A percentile compares a stretch with the other conserved stretches of the same genome.
phyloP scores from a whole-genome alignment of 1,140 invertebrate species.

The Trachelipus rathkii region DNA sequence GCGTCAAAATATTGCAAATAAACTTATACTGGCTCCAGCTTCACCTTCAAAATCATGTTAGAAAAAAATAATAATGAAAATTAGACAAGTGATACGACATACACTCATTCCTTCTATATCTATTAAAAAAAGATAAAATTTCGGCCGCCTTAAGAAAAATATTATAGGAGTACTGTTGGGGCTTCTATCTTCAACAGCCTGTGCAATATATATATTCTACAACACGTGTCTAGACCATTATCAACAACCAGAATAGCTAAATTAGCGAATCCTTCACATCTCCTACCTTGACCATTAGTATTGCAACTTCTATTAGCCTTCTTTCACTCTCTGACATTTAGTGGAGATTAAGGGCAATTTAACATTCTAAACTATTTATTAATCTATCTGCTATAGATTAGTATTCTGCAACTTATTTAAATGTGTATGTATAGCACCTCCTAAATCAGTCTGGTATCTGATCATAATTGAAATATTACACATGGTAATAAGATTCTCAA shows the following conservation, averaged over 20 bases:
- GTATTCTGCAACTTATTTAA: slow-evolving; percentile 37
- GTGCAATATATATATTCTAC: slow-evolving; percentile 95
- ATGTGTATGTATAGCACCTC: too few species aligned
- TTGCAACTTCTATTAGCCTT: slow-evolving; percentile 96
- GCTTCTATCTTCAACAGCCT: slow-evolving; percentile 84
- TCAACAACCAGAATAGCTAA: slow-evolving; percentile 97
- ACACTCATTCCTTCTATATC: too few species aligned
- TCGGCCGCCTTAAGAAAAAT: not conserved
- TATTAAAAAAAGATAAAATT: not conserved
- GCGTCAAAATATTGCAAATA: slow-evolving; percentile 97
- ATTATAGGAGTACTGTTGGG: slow-evolving; percentile 29
- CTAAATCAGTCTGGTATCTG: too few species aligned
- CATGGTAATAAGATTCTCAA: too few species aligned
- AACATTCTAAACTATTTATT: too few species aligned
- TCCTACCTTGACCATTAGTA: slow-evolving; percentile 96
- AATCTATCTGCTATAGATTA: slow-evolving; percentile 44
- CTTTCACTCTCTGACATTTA: slow-evolving; percentile 95
- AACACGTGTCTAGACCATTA: slow-evolving; percentile 98
- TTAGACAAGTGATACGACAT: too few species aligned
- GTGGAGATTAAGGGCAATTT: slow-evolving; percentile 99
- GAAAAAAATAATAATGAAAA: slow-evolving; percentile 42
- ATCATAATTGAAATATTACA: too few species aligned
- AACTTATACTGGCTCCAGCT: slow-evolving; percentile 93
- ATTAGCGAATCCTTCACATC: slow-evolving; percentile 92
- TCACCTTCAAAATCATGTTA: slow-evolving; percentile 72